phyloP scores from a whole-genome alignment of 1,140 invertebrate species.

The Pachyrhynchus sulphureomaculatus region DNA sequence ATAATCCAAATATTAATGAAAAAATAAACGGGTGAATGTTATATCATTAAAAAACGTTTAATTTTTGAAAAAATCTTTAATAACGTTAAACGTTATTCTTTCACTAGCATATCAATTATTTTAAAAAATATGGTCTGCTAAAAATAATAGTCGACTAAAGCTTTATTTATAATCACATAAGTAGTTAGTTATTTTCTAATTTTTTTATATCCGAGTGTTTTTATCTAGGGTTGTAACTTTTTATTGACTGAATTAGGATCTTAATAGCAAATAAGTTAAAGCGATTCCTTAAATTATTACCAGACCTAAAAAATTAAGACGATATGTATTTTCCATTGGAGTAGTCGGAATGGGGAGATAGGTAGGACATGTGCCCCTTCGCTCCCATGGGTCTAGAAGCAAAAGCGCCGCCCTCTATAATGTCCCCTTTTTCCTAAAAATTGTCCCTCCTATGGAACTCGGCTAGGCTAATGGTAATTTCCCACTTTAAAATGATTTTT shows the following conservation, averaged over 20 bases:
- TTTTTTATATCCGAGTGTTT: constrained; percentile 11
- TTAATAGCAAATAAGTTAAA: neutral
- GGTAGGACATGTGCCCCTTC: no score
- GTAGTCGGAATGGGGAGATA: no score
- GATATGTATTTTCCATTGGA: no score
- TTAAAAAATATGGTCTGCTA: neutral
- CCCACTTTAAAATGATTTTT: constrained; percentile 1
- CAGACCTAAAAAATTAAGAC: neutral
- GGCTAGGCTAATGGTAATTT: no score
- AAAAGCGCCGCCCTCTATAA: no score
- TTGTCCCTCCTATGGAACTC: no score
- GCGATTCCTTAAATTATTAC: neutral
- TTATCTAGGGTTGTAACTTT: constrained; percentile 6
- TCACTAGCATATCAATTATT: neutral
- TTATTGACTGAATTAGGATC: constrained; percentile 15
- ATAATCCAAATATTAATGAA: no score
- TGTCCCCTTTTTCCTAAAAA: no score
- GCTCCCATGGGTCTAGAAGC: no score
- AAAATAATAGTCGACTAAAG: neutral
- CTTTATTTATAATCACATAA: neutral
- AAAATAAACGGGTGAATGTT: no score
- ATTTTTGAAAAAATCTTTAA: no score
- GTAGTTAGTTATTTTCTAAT: constrained; percentile 6
- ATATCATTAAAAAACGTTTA: no score
- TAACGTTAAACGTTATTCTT: neutral